Conservation (phyloP, 2,113 vertebrate species). For the Phoenicopterus ruber region DNA sequence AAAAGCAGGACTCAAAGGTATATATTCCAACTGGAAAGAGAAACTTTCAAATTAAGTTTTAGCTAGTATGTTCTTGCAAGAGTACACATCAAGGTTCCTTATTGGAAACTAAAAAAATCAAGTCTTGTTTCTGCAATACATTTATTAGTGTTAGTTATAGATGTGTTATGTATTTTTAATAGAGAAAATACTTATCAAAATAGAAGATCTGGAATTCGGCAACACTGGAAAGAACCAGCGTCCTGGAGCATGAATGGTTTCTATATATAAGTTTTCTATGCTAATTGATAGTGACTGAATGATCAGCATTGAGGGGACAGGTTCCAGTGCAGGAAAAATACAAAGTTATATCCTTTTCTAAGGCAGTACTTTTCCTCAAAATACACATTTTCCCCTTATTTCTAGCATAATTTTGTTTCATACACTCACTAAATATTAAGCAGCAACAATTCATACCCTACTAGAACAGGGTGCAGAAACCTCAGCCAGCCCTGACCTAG, state of each 20-base stretch:
- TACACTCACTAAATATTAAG: neutral
- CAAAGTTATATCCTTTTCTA: neutral
- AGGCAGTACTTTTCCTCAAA: neutral
- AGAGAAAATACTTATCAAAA: neutral
- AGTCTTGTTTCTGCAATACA: neutral
- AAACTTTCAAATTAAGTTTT: neutral
- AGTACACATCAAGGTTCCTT: neutral
- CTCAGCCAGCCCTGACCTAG: neutral
- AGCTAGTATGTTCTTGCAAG: neutral
- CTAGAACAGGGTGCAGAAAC: neutral
- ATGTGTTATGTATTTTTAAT: neutral
- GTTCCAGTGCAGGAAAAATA: neutral
- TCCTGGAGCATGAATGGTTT: neutral
- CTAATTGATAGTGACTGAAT: neutral
- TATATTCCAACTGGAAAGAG: neutral
- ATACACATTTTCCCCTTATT: neutral
- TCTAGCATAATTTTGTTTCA: neutral
- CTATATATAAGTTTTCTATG: neutral
- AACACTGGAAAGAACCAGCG: neutral
- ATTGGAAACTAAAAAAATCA: neutral
- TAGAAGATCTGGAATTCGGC: neutral
- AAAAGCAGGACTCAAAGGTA: neutral
- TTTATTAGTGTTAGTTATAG: neutral
- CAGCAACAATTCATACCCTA: neutral
- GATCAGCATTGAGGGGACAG: neutral